These are phyloP conservation scores for Pagetopsis macropterus DNA, from an alignment of 2,797 vertebrate species.

Conservation along the genomic window DNA sequence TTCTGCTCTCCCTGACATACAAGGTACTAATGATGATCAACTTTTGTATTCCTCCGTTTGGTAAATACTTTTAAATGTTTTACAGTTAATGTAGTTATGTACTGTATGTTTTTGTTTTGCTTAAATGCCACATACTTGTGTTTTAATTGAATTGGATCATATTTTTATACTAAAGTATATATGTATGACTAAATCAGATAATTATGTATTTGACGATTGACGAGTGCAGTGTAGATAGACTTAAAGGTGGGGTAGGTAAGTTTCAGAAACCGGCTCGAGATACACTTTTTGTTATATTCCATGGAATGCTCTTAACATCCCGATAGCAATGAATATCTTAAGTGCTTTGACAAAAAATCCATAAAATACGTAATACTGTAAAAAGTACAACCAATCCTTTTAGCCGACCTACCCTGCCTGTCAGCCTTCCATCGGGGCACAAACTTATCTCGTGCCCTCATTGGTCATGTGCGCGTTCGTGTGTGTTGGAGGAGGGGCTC, in stretches of 20 bases:
- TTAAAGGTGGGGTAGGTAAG: constrained; percentile 22
- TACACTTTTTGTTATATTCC: too few relatives aligned
- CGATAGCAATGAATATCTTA: too few relatives aligned
- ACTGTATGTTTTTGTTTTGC: constrained; percentile 57
- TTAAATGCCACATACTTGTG: constrained; percentile 64
- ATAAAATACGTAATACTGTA: too few relatives aligned
- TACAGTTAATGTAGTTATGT: constrained; percentile 61
- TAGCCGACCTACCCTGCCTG: too few relatives aligned
- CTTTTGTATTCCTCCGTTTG: constrained; percentile 65
- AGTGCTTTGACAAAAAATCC: too few relatives aligned
- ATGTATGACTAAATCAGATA: constrained; percentile 58
- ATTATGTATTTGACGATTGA: constrained; percentile 56
- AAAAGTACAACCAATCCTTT: too few relatives aligned
- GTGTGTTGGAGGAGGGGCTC: too few relatives aligned
- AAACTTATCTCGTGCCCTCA: too few relatives aligned
- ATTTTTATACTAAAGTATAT: constrained; percentile 82
- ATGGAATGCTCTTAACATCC: too few relatives aligned
- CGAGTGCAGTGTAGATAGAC: constrained; percentile 74
- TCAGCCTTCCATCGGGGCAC: too few relatives aligned
- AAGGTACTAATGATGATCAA: constrained; percentile 65
- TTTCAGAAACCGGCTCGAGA: too few relatives aligned
- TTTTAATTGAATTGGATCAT: constrained; percentile 73
- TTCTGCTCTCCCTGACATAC: constrained; percentile 48
- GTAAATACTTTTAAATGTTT: constrained; percentile 61
- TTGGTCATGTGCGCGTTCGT: too few relatives aligned